Conservation (phyloP, 2,888 invertebrate species). For the Cinara cedri region DNA sequence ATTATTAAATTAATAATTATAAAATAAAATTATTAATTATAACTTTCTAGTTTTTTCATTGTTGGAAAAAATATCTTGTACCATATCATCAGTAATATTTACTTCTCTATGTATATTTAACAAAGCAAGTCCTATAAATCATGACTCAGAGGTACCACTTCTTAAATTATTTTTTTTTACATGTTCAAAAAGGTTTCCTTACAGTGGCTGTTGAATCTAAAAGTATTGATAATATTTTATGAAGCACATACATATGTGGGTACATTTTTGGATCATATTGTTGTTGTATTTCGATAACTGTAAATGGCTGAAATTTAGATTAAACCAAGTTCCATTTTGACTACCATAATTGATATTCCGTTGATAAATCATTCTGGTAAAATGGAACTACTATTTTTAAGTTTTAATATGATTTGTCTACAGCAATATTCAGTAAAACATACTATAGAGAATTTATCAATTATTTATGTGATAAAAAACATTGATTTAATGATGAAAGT, state of each 20-base stretch:
- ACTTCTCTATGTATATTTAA: constrained; percentile 20
- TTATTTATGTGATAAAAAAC: no score
- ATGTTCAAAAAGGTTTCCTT: neutral
- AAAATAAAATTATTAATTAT: constrained; percentile 13
- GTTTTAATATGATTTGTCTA: constrained; percentile 16
- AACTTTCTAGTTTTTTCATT: constrained; percentile 16
- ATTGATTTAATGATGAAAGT: constrained; percentile 6
- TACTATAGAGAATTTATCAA: constrained; percentile 11
- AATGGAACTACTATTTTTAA: constrained; percentile 17
- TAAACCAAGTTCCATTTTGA: constrained; percentile 27
- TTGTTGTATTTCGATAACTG: neutral
- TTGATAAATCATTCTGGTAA: constrained; percentile 27
- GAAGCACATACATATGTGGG: constrained; percentile 6
- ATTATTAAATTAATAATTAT: no score
- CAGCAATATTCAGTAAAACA: constrained; percentile 7
- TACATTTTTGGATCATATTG: neutral
- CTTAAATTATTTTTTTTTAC: constrained; percentile 18
- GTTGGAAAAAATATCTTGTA: constrained; percentile 17
- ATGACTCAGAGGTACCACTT: constrained; percentile 10
- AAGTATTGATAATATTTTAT: constrained; percentile 21
- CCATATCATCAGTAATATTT: constrained; percentile 8
- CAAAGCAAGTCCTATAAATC: constrained; percentile 1
- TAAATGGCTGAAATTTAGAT: constrained; percentile 12
- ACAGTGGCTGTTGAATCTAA: constrained; percentile 12
- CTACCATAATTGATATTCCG: constrained; percentile 12